phyloP scores from a whole-genome alignment of 1,140 invertebrate species.

The Coelopa frigida region DNA sequence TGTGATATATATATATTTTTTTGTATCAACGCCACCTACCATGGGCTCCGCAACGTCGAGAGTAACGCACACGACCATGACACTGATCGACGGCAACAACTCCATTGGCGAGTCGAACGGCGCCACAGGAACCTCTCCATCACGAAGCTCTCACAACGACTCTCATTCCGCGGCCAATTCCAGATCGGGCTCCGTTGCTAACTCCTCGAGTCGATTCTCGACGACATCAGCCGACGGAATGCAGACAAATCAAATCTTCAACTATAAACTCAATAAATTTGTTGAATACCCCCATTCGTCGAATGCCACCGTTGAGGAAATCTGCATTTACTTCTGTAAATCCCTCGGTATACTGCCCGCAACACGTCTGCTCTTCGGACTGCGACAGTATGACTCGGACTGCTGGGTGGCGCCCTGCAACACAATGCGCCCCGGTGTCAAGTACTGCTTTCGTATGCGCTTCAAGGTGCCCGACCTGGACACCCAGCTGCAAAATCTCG shows the following conservation, averaged over 20 bases:
- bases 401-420: constrained; percentile 55
- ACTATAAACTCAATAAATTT: neutral
- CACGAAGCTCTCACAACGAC: no score
- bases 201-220: no score
- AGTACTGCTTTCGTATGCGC: constrained; percentile 67
- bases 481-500: constrained; percentile 56
- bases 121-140: no score
- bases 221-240: neutral
- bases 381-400: constrained; percentile 54
- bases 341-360: constrained; percentile 63
- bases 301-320: constrained; percentile 51
- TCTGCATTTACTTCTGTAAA: constrained; percentile 63
- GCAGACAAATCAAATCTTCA: constrained; percentile 1
- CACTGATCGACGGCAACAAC: no score
- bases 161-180: no score
- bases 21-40: no score
- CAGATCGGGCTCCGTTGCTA: no score
- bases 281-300: constrained; percentile 5
- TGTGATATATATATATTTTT: no score
- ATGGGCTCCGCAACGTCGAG: no score
- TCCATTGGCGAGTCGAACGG: no score
- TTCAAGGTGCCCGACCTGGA: constrained; percentile 60
- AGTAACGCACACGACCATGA: no score
- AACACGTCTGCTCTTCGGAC: constrained; percentile 67
- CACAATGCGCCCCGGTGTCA: constrained; percentile 49